Evolutionary conservation across 2,113 vertebrate genomes (phyloP), one percentile per base, ranked within the genome.

Genomic region (Genyomyrus donnyi): DNA sequence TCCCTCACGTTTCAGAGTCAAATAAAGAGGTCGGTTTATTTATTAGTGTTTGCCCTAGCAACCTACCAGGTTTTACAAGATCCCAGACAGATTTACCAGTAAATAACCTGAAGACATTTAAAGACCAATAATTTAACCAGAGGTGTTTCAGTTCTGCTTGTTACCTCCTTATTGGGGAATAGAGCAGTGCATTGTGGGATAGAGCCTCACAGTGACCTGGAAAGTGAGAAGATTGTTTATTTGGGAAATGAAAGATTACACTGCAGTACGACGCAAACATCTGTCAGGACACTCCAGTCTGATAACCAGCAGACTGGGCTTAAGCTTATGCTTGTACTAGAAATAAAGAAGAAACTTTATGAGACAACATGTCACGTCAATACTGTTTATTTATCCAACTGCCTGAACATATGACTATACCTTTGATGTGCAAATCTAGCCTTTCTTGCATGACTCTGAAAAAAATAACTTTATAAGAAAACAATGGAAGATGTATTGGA

Each of bases 11-110:
- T 89, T 87, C 91, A 87, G 90, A 90, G 93, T 35, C 92, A 90
- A 88, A 88, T 93, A 93, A 94, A 90, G 92, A 90, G 89, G 91
- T 90, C 77, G 87, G 92, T 93, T 92, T 91, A 88, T 92, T 93
- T 91, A 92, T 39, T 80, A 24, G 92, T 31, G 93, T 90, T 90
- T 92, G 93, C 93, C 91, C 24, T 27, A 84, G 27, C 85, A 92
- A 91, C 90, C 88, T 91, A 92, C 85, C 91, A 88, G 90, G 89
- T 90, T 90, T 48, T 42, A 91, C 74, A 39, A n/a, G 88, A 56
- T 8, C 31, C 9, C 8, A 46, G 9, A n/a, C 21, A 91, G 91
- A 42, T 53, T 48, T 92, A 89, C 89, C 87, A 92, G 92, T 94
- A 90, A 93, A 93, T 91, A 91, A 91, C 93, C 85, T 89, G 90